Percentiles rank a stretch among this genome's conserved stretches.
Evolutionary conservation across 2,888 invertebrate genomes (phyloP).

Genomic region (Drosophila pullipes): DNA sequence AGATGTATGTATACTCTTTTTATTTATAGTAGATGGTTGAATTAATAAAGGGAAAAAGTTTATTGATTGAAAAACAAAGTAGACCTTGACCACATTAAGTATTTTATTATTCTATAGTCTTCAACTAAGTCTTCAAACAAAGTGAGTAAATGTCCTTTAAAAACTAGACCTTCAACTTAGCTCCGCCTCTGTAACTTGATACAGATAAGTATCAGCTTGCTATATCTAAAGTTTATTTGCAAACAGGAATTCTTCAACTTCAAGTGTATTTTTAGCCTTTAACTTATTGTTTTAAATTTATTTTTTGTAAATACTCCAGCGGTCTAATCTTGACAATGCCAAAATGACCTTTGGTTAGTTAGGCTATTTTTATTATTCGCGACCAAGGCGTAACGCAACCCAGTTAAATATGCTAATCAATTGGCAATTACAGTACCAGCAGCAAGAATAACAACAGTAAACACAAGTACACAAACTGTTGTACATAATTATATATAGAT

Average conservation of each 20-base stretch:
- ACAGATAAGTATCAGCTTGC: neutral
- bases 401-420: constrained; percentile 75
- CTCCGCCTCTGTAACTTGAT: neutral
- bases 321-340: constrained; percentile 64
- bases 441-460: constrained; percentile 9
- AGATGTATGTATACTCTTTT: neutral
- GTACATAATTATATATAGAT: constrained; percentile 60
- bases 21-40: neutral
- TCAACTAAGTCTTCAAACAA: neutral
- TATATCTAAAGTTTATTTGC: neutral
- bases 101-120: neutral
- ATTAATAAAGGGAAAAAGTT: neutral
- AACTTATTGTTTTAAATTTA: constrained; percentile 24
- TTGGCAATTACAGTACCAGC: constrained; percentile 49
- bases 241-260: neutral
- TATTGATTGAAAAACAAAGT: neutral
- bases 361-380: constrained; percentile 57
- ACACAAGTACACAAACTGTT: constrained; percentile 12
- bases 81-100: neutral
- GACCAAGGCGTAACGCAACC: constrained; percentile 46
- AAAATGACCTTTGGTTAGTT: constrained; percentile 66
- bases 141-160: neutral
- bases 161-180: neutral
- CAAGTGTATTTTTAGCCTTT: constrained; percentile 3
- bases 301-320: constrained; percentile 11